Evolutionary conservation across 2,797 vertebrate species (phyloP), one percentile per base, ranked within the genome.

Genomic region (Amniataba percoides): DNA sequence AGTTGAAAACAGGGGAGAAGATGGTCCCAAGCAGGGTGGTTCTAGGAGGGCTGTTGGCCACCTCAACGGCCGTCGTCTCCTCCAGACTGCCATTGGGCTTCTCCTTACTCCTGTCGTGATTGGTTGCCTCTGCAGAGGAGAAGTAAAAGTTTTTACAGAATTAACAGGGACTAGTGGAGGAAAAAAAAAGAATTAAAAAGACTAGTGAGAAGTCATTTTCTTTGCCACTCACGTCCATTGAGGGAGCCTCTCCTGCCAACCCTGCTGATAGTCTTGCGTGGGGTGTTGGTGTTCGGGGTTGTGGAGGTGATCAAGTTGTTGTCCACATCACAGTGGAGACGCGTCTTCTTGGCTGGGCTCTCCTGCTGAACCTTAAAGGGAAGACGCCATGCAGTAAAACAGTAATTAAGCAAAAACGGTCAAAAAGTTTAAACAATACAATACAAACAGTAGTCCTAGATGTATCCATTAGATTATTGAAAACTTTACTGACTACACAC

Each of bases 1-100:
- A 99, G 94, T 98, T 99, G 93, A 99, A 99, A 85, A 99, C 98
- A 0, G 98, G 98, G 81, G 98, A 99, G 95, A 99, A 99, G 93
- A 99, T 99, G 86, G 98, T 99, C 85, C 98, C 98, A 86, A 99
- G 95, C 83, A 99, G 95, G 0, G 97, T 97, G 63, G 97, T 98
- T 84, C 98, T 96, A 19, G 97, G 97, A 55, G 98, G 98, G 80
- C 97, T 99, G 87, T 91, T 92, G 40, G 87, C 7, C 42, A 95
- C 84, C 69, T 95, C 83, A 48, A 95, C 93, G 7, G 93, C 95
- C 21, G 95, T 93, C 13, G 95, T 94, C 88, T 97, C 97, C 87
- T 98, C 97, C 91, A 98, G 87, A 80, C 97, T 97, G 23, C 98
- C 97, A 86, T 99, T 99, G 63, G 97, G 95, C 84, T 97, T 98